phyloP scores from a whole-genome alignment of 1,140 invertebrate genomes.

The Acromyrmex charruanus region DNA sequence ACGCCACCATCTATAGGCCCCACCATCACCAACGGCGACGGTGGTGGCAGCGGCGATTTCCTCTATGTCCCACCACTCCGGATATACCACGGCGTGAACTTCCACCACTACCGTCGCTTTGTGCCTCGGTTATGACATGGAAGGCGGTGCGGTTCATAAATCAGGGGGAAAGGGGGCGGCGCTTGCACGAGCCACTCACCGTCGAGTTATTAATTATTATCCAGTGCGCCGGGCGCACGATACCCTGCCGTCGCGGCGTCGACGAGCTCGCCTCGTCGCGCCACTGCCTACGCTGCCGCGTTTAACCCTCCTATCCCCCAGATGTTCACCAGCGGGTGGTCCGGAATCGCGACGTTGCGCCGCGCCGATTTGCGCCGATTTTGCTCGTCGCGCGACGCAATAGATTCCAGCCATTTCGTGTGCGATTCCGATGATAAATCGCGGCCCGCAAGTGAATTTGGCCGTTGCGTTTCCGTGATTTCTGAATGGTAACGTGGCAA shows the following conservation, averaged over 20 bases:
- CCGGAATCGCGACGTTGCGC: neutral
- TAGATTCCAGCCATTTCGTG: conserved; percentile 16
- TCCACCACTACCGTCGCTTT: conserved; percentile 43
- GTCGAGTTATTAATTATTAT: conserved; percentile 86
- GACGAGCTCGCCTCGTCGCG: conserved; percentile 32
- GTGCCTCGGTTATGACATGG: conserved; percentile 84
- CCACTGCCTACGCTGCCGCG: conserved; percentile 38
- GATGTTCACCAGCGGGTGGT: conserved; percentile 32
- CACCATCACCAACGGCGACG: conserved; percentile 12
- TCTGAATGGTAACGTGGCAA: neutral
- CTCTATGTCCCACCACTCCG: conserved; percentile 62
- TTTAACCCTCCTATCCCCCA: conserved; percentile 33
- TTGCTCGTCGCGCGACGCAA: neutral
- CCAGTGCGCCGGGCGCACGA: conserved; percentile 63
- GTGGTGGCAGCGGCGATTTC: conserved; percentile 28
- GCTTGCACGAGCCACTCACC: conserved; percentile 83
- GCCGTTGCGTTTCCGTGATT: conserved; percentile 19
- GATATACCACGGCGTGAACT: neutral
- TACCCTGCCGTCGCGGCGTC: conserved; percentile 17
- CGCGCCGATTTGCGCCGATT: conserved; percentile 12
- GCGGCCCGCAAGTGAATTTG: neutral
- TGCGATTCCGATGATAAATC: conserved; percentile 32
- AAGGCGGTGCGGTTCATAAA: conserved; percentile 86
- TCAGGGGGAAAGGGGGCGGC: conserved; percentile 83
- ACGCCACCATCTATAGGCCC: conserved; percentile 25